Evolutionary conservation across 53 echinoderm and acorn worm genomes (phyloP), one percentile per base, ranked within the genome.

Genomic region (Stichopus horrens): DNA sequence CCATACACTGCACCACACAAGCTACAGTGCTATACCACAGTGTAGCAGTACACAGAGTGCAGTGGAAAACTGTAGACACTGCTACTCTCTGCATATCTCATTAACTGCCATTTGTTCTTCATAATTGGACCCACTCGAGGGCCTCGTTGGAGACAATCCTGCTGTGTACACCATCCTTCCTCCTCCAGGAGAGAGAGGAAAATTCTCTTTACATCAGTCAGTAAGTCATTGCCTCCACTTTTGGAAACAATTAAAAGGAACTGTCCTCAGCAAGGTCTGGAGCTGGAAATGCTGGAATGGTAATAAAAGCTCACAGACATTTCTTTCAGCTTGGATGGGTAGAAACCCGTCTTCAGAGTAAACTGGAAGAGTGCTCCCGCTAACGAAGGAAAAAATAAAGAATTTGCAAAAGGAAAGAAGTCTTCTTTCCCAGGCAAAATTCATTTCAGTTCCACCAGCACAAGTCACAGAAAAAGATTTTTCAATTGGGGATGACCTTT

Each of bases 401-500:
- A 37, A 37, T 37, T 37, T 37, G 37, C 37, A 63, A 63, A 63
- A 16, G 10, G 16, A 13, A 71, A 71, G 71, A 71, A 71, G 18
- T 71, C 71, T 71, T 18, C 37, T 37, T 71, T 71, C 81, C 58
- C 23, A 56, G 57, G 57, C 57, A 81, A 71, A 56, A 81, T 81
- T 81, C 81, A 81, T 81, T 81, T 81, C 57, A 56, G 20, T 81
- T 81, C 57, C 81, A 55, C 14, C 75, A 75, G 75, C 23, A 23
- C 71, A 18, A 71, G 71, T 71, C 71, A 71, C 1, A 5, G 21
- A 18, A 71, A 71, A 20, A 71, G 52, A 75, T 37, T 23, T 81
- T 81, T 81, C 81, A 81, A 81, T 81, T 81, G 81, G 57, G 58
- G 58, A 53, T 10, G 81, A 81, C 81, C 81, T 81, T 81, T 81